Evolutionary conservation across 2,888 invertebrate genomes (phyloP).

Genomic region (Andrena bucephala): DNA sequence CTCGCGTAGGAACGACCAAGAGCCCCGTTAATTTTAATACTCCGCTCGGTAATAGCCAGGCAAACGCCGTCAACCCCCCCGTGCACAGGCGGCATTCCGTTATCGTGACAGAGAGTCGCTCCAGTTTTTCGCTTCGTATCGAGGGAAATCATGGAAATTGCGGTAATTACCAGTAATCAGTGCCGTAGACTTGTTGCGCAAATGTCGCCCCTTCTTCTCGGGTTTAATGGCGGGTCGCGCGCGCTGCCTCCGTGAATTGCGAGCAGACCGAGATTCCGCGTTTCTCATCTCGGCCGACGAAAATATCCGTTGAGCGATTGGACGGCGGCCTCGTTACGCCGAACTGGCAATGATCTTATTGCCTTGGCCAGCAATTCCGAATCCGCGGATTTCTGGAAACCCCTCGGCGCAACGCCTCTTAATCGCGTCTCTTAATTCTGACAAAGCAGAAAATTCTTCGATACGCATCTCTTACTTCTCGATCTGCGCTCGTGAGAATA

Average conservation of each 20-base stretch:
- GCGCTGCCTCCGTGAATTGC: conserved; percentile 28
- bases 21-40: background rate
- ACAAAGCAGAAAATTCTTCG: background rate
- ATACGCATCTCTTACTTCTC: background rate
- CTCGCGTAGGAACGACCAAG: background rate
- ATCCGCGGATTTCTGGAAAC: background rate
- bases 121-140: conserved; percentile 55
- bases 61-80: background rate
- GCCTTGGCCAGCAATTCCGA: conserved; percentile 47
- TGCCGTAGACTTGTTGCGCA: conserved; percentile 65
- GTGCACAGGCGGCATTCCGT: background rate
- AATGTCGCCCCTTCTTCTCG: conserved; percentile 40
- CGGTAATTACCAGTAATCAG: conserved; percentile 72
- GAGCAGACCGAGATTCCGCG: conserved; percentile 50
- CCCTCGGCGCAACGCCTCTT: too few relatives aligned
- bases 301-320: conserved; percentile 24
- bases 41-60: background rate
- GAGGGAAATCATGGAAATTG: conserved; percentile 73
- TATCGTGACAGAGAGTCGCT: conserved; percentile 37
- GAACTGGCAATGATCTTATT: conserved; percentile 54
- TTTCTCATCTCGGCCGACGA: conserved; percentile 23
- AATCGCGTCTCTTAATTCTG: background rate
- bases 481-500: background rate
- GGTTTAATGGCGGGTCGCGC: conserved; percentile 30
- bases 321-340: conserved; percentile 36